Conservation (phyloP, 1,140 invertebrate genomes). For the Eufriesea mexicana region DNA sequence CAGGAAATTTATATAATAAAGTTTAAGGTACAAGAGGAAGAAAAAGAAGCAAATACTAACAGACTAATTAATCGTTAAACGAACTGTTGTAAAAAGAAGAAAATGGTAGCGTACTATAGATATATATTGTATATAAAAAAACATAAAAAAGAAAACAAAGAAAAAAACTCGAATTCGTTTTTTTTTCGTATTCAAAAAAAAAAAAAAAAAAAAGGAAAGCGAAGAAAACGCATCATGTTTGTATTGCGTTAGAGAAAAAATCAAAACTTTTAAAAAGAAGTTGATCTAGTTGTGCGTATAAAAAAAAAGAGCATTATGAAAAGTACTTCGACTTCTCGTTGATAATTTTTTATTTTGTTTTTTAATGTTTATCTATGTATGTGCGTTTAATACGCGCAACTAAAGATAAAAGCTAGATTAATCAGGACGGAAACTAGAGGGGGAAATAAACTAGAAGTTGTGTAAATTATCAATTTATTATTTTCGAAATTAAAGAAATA, state of each 20-base stretch:
- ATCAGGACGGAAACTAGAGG: not conserved
- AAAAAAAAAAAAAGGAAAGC: not conserved
- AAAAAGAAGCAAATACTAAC: conserved; percentile 24
- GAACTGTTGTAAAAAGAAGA: conserved; percentile 47
- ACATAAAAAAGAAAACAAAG: not conserved
- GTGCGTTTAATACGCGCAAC: conserved; percentile 25
- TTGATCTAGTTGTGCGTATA: conserved; percentile 38
- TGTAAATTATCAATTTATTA: not conserved
- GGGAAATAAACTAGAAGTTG: not conserved
- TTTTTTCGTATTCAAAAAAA: conserved; percentile 12
- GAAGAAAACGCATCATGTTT: conserved; percentile 10
- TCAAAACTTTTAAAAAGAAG: conserved; percentile 39
- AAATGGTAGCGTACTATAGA: conserved; percentile 33
- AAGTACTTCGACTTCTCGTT: conserved; percentile 22
- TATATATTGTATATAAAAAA: conserved; percentile 49
- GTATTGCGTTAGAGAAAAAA: conserved; percentile 15
- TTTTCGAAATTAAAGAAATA: not conserved
- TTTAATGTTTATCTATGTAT: conserved; percentile 21
- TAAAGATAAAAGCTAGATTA: conserved; percentile 25
- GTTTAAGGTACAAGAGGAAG: conserved; percentile 7
- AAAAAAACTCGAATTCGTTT: conserved; percentile 16
- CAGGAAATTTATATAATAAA: conserved; percentile 38
- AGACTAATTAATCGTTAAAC: conserved; percentile 40
- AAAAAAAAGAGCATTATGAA: conserved; percentile 6
- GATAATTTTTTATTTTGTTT: conserved; percentile 23